A percentile compares a stretch with the other conserved stretches of the same genome.
Conservation (phyloP, 2,113 vertebrate species). For the Campylomormyrus tamandua region DNA sequence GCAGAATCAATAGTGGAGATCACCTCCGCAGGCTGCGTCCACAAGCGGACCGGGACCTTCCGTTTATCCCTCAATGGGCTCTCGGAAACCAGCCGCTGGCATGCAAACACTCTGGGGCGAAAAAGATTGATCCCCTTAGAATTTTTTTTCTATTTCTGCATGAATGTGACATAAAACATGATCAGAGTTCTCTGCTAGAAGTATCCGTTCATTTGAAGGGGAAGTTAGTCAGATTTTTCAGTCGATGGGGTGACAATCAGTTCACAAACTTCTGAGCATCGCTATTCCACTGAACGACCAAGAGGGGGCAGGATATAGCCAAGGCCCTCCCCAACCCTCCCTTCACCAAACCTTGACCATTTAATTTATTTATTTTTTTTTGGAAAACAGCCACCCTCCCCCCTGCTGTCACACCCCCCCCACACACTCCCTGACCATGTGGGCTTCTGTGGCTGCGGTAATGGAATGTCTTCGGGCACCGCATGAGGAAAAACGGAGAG, state of each 20-base stretch:
- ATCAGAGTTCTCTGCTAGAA: not conserved
- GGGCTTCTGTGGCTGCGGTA: constrained; percentile 35
- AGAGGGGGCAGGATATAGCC: not conserved
- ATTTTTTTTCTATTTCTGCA: not conserved
- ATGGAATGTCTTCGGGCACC: constrained; percentile 43
- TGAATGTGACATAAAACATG: not conserved
- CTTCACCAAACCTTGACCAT: not conserved
- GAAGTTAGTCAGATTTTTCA: not conserved
- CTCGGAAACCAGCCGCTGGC: not conserved
- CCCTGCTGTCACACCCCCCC: not conserved
- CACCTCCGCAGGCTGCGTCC: not conserved
- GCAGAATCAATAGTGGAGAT: not conserved
- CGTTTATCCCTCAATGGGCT: not conserved
- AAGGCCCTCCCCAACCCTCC: not conserved
- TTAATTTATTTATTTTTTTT: not conserved
- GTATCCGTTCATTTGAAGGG: not conserved
- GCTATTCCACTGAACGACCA: not conserved
- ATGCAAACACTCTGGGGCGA: not conserved
- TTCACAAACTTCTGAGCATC: not conserved
- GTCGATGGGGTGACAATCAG: not conserved
- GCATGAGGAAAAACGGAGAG: constrained; percentile 40
- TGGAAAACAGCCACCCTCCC: constrained; percentile 9
- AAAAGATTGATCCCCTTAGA: not conserved
- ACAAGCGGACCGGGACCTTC: not conserved
- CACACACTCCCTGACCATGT: not conserved